Base-by-base conservation (phyloP, 2,113 vertebrate species). In the Syngnathus typhle region DNA sequence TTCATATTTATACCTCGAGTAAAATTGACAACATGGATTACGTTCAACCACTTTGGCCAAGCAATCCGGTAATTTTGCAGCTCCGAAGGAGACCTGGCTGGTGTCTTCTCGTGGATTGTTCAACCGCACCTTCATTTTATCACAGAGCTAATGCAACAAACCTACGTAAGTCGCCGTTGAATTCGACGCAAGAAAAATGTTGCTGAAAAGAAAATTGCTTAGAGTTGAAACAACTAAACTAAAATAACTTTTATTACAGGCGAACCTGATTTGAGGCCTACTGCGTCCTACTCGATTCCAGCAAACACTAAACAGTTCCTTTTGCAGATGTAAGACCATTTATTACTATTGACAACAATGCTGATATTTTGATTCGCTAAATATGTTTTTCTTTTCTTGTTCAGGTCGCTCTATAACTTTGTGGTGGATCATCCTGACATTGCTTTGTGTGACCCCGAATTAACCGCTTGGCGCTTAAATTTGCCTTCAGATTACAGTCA, bases 321-420 rank as follows among this genome's bases (percentile, higher is more conserved):
- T 10, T 65, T 91, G 64, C 38, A 75, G 8, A 88, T 80, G 88
- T 89, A 82, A 16, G 38, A 3, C 61, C 12, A 9, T 43, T 6
- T 60, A 15, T 54, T 15, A 32, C 18, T 59, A 59, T 32, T 51
- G 49, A 52, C 8, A 52, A 21, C n/a, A 52, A 19, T 21, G 51
- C 51, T 52, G 3, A 52, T 52, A 52, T 52, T 52, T 21, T 21
- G n/a, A 9, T 21, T 3, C 3, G 10, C 51, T 52, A 23, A 52
- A 52, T 52, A 5, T 19, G 0, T 56, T 41, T 23, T 15, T 72
- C 1, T 70, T 0, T 39, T 18, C 8, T 65, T 6, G 44, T 68
- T 1, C 73, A 88, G 87, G 47, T 85, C 84, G 7, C 36, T 91
- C 3, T 89, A 84, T 68, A 72, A 86, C 1, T 65, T 91, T 68